Base-by-base conservation (phyloP, 2,888 invertebrate species). In the Ischnura elegans region DNA sequence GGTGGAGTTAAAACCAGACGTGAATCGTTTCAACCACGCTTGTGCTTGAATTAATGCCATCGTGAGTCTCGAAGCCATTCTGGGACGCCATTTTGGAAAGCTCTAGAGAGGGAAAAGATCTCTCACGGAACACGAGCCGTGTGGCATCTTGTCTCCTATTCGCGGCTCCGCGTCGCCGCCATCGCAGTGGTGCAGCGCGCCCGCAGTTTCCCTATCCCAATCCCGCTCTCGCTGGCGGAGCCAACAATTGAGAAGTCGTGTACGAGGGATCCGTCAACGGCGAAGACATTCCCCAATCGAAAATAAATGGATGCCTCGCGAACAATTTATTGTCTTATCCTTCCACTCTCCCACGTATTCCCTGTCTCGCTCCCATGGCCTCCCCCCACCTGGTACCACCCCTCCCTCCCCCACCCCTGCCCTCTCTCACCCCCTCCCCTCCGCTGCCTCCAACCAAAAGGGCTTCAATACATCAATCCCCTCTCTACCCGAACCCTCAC, bases 391-490 rank as follows among this genome's bases (percentile, higher is more conserved):
- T 25, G 43, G 45, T n/a, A 8, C 45, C 86, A 25, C 45, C 46
- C 45, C 13, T n/a, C 46, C 21, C 86, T 45, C 8, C 45, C 86
- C 46, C 86, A n/a, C 25, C 86, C 46, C 19, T 45, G 0, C n/a
- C n/a, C 25, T 25, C 19, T 42, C 45, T 10, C n/a, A 45, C 46
- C 8, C 86, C 86, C 25, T 42, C 42, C n/a, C 42, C 61, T 21
- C 61, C 21, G n/a, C n/a, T n/a, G n/a, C n/a, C n/a, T n/a, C n/a
- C n/a, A n/a, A n/a, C 76, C 76, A 29, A 29, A 36, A 76, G 86
- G 86, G 45, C 86, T 86, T 86, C 86, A 86, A 43, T 46, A 46
- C 86, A 86, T 86, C 86, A 86, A 86, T 90, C 90, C 76, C 36
- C 36, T 87, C n/a, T 45, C 87, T n/a, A n/a, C 2, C 51, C 47